phyloP scores from a whole-genome alignment of 2,797 vertebrate species.

The Buphagus erythrorhynchus region DNA sequence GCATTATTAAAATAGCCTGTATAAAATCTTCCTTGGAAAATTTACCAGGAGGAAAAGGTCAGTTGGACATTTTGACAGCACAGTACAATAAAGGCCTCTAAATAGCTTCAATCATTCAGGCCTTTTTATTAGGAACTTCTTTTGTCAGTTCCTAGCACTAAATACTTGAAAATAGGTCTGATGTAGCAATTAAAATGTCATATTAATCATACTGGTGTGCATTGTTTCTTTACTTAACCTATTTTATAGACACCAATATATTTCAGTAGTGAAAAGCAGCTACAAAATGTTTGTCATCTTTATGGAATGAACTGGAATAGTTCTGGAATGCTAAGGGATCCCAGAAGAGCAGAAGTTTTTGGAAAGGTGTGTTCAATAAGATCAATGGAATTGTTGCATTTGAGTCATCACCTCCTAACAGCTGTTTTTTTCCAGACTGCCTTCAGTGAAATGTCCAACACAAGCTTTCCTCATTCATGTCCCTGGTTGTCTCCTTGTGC shows the following conservation, averaged over 20 bases:
- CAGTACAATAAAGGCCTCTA: neutral
- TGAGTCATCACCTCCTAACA: neutral
- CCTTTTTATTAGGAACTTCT: neutral
- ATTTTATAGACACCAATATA: neutral
- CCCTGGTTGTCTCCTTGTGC: neutral
- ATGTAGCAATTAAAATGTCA: conserved; percentile 31
- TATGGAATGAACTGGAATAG: neutral
- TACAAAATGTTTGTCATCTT: neutral
- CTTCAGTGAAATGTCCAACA: neutral
- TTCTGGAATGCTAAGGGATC: neutral
- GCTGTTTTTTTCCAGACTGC: neutral
- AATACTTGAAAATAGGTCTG: neutral
- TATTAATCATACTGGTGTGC: neutral
- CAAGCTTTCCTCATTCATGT: neutral
- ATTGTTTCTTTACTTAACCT: neutral
- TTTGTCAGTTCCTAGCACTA: neutral
- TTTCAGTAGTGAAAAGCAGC: neutral
- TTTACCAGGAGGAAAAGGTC: conserved; percentile 39
- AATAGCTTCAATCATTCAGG: neutral
- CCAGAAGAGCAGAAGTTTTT: neutral
- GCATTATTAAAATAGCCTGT: neutral
- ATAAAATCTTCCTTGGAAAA: neutral
- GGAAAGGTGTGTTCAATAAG: rapidly evolving
- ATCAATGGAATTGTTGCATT: neutral
- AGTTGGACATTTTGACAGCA: conserved; percentile 40